Conservation (phyloP, 2,888 invertebrate species). For the Nemoura dubitans region DNA sequence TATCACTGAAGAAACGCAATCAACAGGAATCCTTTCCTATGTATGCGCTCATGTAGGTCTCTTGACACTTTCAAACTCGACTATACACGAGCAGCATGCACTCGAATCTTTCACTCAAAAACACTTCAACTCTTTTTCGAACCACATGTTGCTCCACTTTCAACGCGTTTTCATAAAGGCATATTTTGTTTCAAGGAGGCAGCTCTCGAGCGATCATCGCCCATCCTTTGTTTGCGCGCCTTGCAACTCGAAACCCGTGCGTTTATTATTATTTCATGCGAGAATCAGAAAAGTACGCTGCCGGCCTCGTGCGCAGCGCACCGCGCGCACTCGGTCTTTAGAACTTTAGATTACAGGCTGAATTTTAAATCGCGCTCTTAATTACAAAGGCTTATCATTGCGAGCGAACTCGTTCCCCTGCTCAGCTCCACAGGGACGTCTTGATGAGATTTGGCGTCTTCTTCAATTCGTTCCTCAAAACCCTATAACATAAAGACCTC, state of each 20-base stretch:
- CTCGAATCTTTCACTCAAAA: not conserved
- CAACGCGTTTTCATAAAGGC: not conserved
- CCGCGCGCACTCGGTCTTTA: not conserved
- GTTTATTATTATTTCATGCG: not conserved
- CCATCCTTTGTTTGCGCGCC: not conserved
- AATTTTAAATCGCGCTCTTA: not conserved
- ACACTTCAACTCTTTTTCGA: not conserved
- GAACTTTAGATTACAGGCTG: not conserved
- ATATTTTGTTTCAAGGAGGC: conserved; percentile 9
- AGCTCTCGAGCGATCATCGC: not conserved
- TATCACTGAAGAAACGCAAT: not conserved
- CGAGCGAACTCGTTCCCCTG: not conserved
- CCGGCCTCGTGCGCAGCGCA: not conserved
- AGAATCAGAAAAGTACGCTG: not conserved
- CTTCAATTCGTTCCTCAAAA: not conserved
- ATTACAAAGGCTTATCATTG: conserved; percentile 1
- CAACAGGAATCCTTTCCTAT: not conserved
- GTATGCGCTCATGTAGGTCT: no score
- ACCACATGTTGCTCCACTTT: conserved; percentile 12
- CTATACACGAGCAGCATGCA: not conserved
- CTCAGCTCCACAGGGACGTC: not conserved
- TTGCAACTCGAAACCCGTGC: not conserved
- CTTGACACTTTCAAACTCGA: no score
- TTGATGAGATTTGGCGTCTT: not conserved
- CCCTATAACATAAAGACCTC: not conserved